These are phyloP conservation scores for Bubo blakistoni DNA, from an alignment of 2,113 vertebrate species.

Conservation along the genomic window DNA sequence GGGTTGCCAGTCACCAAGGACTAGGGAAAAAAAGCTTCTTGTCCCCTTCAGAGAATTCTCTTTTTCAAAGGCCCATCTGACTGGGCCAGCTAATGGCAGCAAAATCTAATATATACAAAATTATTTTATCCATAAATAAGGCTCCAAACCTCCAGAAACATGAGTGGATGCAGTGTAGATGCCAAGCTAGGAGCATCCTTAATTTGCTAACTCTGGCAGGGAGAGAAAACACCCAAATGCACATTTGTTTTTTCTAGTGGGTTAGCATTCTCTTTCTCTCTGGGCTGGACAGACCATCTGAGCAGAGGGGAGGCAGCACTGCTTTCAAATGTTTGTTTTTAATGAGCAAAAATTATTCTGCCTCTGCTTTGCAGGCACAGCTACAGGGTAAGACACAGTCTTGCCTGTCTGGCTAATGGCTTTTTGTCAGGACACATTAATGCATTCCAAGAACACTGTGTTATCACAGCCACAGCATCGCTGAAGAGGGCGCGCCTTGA, in stretches of 20 bases:
- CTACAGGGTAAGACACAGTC: not conserved
- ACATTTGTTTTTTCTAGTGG: not conserved
- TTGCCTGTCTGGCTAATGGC: not conserved
- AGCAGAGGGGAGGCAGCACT: not conserved
- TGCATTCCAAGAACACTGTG: not conserved
- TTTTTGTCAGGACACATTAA: constrained; percentile 26
- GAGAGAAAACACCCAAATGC: not conserved
- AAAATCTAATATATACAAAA: not conserved
- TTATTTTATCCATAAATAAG: not conserved
- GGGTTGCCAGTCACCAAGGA: not conserved
- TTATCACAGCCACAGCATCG: not conserved
- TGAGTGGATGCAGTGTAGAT: not conserved
- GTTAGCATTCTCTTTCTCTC: not conserved
- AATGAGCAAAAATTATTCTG: constrained; percentile 22
- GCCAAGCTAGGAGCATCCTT: not conserved
- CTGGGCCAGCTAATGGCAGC: not conserved
- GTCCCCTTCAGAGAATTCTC: not conserved
- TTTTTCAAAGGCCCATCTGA: not conserved
- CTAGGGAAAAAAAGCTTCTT: not conserved
- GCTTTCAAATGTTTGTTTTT: not conserved
- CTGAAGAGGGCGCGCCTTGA: not conserved
- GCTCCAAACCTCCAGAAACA: not conserved
- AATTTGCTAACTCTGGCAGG: not conserved
- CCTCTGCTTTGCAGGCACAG: not conserved
- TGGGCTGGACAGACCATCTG: not conserved